phyloP scores from a whole-genome alignment of 1,140 invertebrate genomes.

The Capitella teleta region DNA sequence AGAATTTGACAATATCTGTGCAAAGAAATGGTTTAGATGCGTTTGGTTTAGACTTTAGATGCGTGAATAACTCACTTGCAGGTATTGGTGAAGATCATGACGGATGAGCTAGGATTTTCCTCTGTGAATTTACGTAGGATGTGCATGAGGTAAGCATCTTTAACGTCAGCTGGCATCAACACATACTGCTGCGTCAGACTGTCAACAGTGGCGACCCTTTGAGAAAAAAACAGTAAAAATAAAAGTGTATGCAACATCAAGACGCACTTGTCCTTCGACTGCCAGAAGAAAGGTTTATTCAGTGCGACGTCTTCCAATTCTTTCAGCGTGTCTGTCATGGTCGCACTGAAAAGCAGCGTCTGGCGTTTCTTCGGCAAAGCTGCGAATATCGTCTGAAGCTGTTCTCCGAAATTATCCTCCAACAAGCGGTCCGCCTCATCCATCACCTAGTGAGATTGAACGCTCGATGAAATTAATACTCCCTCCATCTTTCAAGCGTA shows the following conservation, averaged over 20 bases:
- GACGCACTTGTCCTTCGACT: background rate
- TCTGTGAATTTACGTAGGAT: slow-evolving; percentile 65
- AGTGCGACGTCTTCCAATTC: slow-evolving; percentile 28
- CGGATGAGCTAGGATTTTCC: slow-evolving; percentile 60
- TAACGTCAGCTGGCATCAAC: slow-evolving; percentile 73
- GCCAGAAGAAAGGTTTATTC: slow-evolving; percentile 36
- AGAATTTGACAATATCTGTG: slow-evolving; percentile 40
- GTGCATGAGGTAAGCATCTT: slow-evolving; percentile 88
- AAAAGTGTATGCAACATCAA: slow-evolving; percentile 2
- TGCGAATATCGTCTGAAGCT: slow-evolving; percentile 38
- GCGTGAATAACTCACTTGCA: slow-evolving; percentile 63
- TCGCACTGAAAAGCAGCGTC: slow-evolving; percentile 43
- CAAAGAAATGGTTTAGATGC: background rate
- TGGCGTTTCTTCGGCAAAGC: slow-evolving; percentile 38
- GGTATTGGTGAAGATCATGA: slow-evolving; percentile 88
- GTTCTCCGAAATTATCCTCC: slow-evolving; percentile 41
- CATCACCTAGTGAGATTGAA: slow-evolving; percentile 23
- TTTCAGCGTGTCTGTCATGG: slow-evolving; percentile 34
- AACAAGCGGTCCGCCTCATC: slow-evolving; percentile 44
- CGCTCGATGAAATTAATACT: background rate
- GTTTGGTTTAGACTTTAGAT: background rate
- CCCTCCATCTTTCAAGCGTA: slow-evolving; percentile 13
- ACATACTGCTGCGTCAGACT: slow-evolving; percentile 81
- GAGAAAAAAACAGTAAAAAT: slow-evolving; percentile 2
- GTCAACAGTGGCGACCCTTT: slow-evolving; percentile 64